Evolutionary conservation across 2,888 invertebrate genomes (phyloP), one percentile per base, ranked within the genome.

Genomic region (Calameuta idolon): DNA sequence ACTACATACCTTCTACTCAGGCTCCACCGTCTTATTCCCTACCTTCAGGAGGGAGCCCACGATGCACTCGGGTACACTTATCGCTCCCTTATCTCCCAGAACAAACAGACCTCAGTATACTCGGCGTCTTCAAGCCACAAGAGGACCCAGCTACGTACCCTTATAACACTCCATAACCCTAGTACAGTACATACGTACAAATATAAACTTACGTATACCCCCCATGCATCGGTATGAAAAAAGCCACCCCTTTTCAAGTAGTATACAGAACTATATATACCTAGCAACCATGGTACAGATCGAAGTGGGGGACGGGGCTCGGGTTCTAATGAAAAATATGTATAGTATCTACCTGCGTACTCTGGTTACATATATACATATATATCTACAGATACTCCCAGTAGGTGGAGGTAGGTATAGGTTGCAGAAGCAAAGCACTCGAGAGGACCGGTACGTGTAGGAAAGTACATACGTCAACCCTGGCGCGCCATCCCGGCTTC

Each of bases 381-480:
- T 55, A 55, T 55, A 55, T 55, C 23, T 55, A 9, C 55, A 55
- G 55, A 55, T 55, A 55, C 55, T 55, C 23, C 55, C 23, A 55
- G 55, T 55, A 55, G 23, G 55, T 23, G 23, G 55, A 55, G 55
- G 55, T 23, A 74, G 35, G 74, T 35, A 34, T 30, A 74, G 30
- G 74, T 74, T n/a, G 73, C 76, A 78, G 79, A 81, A 82, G 80
- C 76, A 83, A 84, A 83, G 84, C 81, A 85, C 84, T 86, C 82
- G 71, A 31, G 71, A 81, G 83, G 82, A 79, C 78, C 75, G 81
- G 76, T 55, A 55, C 55, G 30, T 73, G 86, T 84, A 83, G 84
- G 81, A 79, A 82, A 88, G 88, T 88, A 87, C 86, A 88, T 87
- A 86, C 88, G 86, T 88, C 87, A 87, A 85, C 82, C 80, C 79